Percentiles rank a stretch among this genome's conserved stretches.
These are phyloP conservation scores for Petrocephalus microphthalmus DNA, from an alignment of 2,113 vertebrate genomes.

Conservation along the genomic window DNA sequence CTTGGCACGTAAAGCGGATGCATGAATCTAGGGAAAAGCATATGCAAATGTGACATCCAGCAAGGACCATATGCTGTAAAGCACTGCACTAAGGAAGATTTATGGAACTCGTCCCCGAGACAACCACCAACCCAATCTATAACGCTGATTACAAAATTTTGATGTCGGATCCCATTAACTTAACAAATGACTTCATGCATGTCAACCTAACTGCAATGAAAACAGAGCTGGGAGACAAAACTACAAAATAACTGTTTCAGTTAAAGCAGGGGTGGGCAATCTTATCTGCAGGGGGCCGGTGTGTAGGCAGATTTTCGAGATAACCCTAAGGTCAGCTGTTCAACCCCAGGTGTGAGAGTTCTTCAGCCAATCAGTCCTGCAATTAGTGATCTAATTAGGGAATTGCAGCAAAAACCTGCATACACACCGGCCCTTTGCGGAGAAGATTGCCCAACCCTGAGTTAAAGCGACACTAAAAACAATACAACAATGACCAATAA, in stretches of 20 bases:
- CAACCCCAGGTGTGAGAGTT: too few relatives aligned
- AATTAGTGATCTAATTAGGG: too few relatives aligned
- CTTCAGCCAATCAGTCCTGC: too few relatives aligned
- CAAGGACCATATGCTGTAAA: neutral
- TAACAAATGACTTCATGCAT: neutral
- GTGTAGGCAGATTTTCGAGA: too few relatives aligned
- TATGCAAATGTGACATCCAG: neutral
- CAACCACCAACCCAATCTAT: neutral
- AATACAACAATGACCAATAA: neutral
- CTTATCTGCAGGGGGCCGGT: too few relatives aligned
- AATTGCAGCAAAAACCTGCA: too few relatives aligned
- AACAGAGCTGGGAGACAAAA: neutral
- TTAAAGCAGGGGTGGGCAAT: too few relatives aligned
- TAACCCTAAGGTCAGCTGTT: too few relatives aligned
- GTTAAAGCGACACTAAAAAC: neutral
- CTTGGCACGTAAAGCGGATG: slow-evolving; percentile 84
- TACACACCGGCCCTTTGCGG: too few relatives aligned
- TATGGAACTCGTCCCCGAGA: neutral
- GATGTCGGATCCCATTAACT: neutral
- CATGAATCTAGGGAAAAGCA: slow-evolving; percentile 69
- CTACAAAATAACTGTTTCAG: neutral
- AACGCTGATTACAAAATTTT: neutral
- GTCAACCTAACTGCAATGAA: neutral
- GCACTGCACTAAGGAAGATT: neutral
- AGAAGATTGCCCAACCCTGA: too few relatives aligned